Base-by-base conservation (phyloP, 1,140 invertebrate species). In the Camponotus floridanus region DNA sequence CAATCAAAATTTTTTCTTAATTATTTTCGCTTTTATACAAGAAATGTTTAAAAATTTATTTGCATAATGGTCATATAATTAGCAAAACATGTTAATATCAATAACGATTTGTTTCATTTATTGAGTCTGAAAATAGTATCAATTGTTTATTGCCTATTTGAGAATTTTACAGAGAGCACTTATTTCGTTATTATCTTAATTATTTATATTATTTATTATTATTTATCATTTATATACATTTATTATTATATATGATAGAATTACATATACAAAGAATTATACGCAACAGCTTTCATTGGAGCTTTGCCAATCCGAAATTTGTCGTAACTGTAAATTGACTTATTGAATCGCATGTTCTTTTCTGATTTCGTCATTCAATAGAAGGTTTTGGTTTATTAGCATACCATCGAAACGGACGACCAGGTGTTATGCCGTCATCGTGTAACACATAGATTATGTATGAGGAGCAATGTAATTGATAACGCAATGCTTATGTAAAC, bases 371-470 rank as follows among this genome's bases (percentile, higher is more conserved):
- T 2, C 67, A 31, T 13, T 13, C 42, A 48, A 78, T 76, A 59
- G 57, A 85, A 78, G 57, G 42, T 64, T 78, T 83, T 42, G 26
- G 57, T 13, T 85, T 51, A 48, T 85, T 85, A 51, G 33, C 81
- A 78, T 76, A 76, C 51, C 18, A 39, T 51, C 21, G n/a, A 78
- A 78, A 71, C 51, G 31, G 11, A n/a, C 31, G 55, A 8, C 2
- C 74, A 61, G 13, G 57, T 42, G 26, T 26, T 51, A 39, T 64
- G n/a, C 21, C 15, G 48, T 71, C 59, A 31, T 51, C 65, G 26
- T 42, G 31, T 15, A 57, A 13, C 51, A 42, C 57, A 57, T 15
- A 3, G 74, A 64, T 59, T 64, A n/a, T 39, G 59, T 31, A 64
- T 51, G 48, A 64, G 59, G 15, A 33, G 11, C 68, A 57, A 76